Conservation (phyloP, 2,888 invertebrate genomes). For the Phymatocera aterrima region DNA sequence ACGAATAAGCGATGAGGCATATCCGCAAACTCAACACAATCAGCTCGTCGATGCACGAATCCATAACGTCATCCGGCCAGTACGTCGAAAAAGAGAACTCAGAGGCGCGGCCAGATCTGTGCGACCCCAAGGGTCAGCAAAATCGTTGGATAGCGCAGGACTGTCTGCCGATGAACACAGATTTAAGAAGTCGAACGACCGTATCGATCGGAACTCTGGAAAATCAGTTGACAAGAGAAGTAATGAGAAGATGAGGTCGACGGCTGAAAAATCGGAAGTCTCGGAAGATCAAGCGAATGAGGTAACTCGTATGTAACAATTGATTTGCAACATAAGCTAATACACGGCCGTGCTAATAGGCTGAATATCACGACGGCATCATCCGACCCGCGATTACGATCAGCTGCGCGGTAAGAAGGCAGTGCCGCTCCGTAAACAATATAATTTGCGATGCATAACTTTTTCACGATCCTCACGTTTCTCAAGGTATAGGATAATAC, state of each 20-base stretch:
- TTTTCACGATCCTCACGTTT: no score
- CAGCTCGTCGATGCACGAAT: neutral
- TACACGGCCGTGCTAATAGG: no score
- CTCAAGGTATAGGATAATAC: no score
- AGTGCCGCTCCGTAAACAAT: no score
- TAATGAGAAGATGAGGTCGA: neutral
- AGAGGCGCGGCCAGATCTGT: neutral
- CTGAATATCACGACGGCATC: no score
- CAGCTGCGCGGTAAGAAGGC: no score
- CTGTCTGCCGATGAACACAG: neutral
- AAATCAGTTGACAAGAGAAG: neutral
- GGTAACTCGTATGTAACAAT: neutral
- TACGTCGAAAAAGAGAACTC: conserved; percentile 28
- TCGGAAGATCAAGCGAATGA: neutral
- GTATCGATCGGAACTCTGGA: neutral
- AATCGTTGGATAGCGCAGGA: neutral
- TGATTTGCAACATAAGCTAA: neutral
- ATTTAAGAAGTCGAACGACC: conserved; percentile 20
- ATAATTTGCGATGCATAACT: no score
- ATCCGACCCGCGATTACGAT: no score
- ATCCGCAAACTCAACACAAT: neutral
- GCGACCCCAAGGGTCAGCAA: neutral
- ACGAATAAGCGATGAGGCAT: conserved; percentile 13
- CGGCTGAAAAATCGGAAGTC: neutral
- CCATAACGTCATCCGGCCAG: neutral